A percentile compares a stretch with the other conserved stretches of the same genome.
phyloP scores from a whole-genome alignment of 2,113 vertebrate species.

The Parus major region DNA sequence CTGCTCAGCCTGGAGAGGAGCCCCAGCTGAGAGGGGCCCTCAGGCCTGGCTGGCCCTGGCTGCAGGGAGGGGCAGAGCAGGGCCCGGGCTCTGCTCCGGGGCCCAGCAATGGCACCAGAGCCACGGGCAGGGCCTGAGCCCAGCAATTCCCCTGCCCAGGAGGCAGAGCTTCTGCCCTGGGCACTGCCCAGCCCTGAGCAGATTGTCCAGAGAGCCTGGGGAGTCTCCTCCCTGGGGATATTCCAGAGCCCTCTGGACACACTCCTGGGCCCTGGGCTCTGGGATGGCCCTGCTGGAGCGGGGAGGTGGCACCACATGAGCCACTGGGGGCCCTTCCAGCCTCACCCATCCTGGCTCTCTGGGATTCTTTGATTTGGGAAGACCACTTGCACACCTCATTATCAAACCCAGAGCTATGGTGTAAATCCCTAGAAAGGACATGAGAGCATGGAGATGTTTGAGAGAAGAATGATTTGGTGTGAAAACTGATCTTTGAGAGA shows the following conservation, averaged over 20 bases:
- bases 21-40: too few species aligned
- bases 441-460: too few species aligned
- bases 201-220: background rate
- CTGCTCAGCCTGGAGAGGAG: background rate
- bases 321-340: background rate
- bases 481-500: background rate
- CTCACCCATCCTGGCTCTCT: accelerated
- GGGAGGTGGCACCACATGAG: background rate
- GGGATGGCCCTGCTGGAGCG: background rate
- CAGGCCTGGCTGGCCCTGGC: background rate
- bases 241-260: background rate
- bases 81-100: too few species aligned
- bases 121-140: background rate
- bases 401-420: accelerated
- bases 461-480: background rate
- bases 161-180: background rate
- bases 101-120: background rate
- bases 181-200: background rate
- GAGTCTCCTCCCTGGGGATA: background rate
- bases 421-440: background rate
- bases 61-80: too few species aligned
- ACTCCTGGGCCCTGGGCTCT: background rate
- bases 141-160: background rate
- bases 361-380: background rate
- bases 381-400: background rate